Conservation (phyloP, 2,113 vertebrate genomes). For the Leucosticte australis region DNA sequence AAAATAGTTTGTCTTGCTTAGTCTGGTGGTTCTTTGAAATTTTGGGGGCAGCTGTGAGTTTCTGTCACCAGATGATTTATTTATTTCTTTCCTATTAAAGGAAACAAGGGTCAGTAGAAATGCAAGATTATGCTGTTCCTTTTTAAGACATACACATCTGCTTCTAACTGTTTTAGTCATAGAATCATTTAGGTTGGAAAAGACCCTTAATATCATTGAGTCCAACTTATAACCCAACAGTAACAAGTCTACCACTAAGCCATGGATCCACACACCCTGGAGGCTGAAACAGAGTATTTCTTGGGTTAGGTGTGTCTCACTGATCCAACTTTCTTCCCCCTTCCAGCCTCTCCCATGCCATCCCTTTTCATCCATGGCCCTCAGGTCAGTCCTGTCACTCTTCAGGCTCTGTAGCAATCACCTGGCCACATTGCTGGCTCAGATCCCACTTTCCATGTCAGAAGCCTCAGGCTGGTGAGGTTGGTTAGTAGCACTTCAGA, state of each 20-base stretch:
- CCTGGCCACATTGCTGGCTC: rapidly evolving
- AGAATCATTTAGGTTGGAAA: neutral
- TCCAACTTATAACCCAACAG: neutral
- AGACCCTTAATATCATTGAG: neutral
- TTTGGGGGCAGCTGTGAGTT: neutral
- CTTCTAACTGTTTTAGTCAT: neutral
- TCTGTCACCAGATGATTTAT: neutral
- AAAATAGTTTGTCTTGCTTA: neutral
- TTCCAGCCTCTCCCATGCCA: neutral
- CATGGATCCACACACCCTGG: neutral
- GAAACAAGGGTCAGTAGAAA: neutral
- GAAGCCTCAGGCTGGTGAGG: neutral
- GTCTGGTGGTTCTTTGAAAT: neutral
- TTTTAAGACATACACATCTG: neutral
- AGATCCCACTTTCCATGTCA: neutral
- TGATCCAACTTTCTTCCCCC: rapidly evolving
- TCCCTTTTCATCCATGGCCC: rapidly evolving
- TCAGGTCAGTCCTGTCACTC: neutral
- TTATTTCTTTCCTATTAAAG: neutral
- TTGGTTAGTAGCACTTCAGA: neutral
- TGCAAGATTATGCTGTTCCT: neutral
- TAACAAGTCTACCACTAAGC: neutral
- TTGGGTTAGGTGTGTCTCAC: neutral
- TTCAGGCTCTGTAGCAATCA: neutral
- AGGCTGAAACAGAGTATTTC: neutral